Evolutionary conservation across 2,888 invertebrate genomes (phyloP).

Genomic region (Orgyia antiqua): DNA sequence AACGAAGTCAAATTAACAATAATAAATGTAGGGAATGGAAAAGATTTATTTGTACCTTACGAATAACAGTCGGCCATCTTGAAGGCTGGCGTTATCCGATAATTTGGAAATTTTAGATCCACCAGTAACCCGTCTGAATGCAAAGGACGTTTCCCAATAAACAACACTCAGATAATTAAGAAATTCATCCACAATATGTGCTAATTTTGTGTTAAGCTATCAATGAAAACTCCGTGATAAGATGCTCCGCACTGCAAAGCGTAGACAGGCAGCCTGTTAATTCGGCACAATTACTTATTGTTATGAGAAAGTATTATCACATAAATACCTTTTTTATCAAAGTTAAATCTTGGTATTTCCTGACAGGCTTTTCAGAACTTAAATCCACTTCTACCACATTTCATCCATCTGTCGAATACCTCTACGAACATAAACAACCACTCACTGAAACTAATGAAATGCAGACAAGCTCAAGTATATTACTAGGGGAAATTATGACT

Average conservation of each 20-base stretch:
- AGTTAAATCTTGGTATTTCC: conserved; percentile 28
- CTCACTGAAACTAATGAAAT: conserved; percentile 51
- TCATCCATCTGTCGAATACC: conserved; percentile 57
- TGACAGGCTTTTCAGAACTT: conserved; percentile 33
- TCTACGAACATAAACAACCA: conserved; percentile 68
- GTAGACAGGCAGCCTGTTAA: conserved; percentile 57
- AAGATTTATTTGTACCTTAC: conserved; percentile 68
- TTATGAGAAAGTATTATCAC: conserved; percentile 8
- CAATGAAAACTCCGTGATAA: conserved; percentile 40
- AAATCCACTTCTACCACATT: conserved; percentile 58
- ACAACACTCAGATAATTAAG: conserved; percentile 33
- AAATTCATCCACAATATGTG: conserved; percentile 37
- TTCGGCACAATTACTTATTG: conserved; percentile 32
- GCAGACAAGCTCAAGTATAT: conserved; percentile 38
- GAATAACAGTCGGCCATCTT: conserved; percentile 78
- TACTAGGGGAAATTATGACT: conserved; percentile 3
- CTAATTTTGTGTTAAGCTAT: conserved; percentile 36
- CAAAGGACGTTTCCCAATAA: conserved; percentile 35
- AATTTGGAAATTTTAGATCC: conserved; percentile 52
- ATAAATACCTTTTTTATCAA: conserved; percentile 39
- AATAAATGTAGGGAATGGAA: conserved; percentile 35
- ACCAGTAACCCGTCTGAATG: conserved; percentile 44
- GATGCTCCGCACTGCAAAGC: conserved; percentile 60
- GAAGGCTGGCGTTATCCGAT: conserved; percentile 75
- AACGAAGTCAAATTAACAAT: conserved; percentile 28